Conservation (phyloP, 35 echinoderm and acorn worm genomes). For the Apostichopus japonicus region DNA sequence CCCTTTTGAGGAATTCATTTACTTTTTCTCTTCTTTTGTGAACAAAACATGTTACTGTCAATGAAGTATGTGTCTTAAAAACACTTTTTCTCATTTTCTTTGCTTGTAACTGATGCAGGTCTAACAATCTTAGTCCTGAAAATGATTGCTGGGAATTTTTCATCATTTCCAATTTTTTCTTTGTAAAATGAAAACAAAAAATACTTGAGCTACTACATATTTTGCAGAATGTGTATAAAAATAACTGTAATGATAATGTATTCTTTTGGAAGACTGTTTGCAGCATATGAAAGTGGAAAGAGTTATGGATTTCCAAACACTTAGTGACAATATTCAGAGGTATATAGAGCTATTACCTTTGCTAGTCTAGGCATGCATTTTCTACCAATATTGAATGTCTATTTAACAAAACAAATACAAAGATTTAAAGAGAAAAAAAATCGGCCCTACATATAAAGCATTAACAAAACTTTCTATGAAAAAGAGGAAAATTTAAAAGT, state of each 20-base stretch:
- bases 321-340: slow-evolving; percentile 17
- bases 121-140: neutral
- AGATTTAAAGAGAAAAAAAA: too few species aligned
- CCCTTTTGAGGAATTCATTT: too few species aligned
- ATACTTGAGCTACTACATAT: slow-evolving; percentile 6
- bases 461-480: neutral
- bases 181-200: neutral
- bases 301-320: slow-evolving; percentile 50
- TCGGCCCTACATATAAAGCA: neutral
- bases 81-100: too few species aligned
- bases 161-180: slow-evolving; percentile 21
- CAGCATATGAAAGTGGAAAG: slow-evolving; percentile 58
- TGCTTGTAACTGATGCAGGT: too few species aligned
- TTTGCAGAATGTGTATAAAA: slow-evolving; percentile 38
- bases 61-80: too few species aligned
- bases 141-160: neutral
- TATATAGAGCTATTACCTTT: slow-evolving; percentile 30
- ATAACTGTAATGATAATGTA: neutral
- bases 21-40: too few species aligned
- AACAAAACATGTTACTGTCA: too few species aligned
- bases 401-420: neutral
- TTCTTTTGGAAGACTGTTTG: slow-evolving; percentile 34
- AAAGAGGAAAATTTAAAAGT: neutral
- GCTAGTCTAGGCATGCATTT: slow-evolving; percentile 23
- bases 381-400: neutral